phyloP scores from a whole-genome alignment of 1,140 invertebrate genomes.

The Drosophila pectinifera region DNA sequence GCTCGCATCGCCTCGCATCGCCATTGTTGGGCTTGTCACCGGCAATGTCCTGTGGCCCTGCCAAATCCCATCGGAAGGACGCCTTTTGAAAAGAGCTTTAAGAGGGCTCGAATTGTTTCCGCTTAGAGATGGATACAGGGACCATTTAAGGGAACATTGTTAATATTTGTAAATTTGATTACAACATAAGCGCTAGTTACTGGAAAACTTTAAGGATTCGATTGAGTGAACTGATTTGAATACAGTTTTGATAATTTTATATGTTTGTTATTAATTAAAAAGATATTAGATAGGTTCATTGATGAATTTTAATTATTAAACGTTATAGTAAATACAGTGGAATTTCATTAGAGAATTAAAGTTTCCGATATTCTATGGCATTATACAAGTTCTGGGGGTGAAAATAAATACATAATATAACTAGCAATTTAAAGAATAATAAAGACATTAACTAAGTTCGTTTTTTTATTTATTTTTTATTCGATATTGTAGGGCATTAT shows the following conservation, averaged over 20 bases:
- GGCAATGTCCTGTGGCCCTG: conserved; percentile 29
- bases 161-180: not conserved
- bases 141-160: not conserved
- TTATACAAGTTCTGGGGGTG: too few species aligned
- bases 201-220: not conserved
- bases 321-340: too few species aligned
- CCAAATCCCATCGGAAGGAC: conserved; percentile 24
- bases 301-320: too few species aligned
- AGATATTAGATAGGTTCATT: too few species aligned
- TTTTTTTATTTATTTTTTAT: too few species aligned
- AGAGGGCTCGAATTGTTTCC: conserved; percentile 27
- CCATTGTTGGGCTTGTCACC: conserved; percentile 55
- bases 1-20: not conserved
- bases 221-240: not conserved
- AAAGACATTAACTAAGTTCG: too few species aligned
- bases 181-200: not conserved
- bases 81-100: conserved; percentile 30
- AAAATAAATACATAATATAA: too few species aligned
- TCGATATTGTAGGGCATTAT: too few species aligned
- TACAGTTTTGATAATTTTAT: not conserved
- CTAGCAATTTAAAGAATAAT: too few species aligned
- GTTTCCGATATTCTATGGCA: too few species aligned
- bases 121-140: not conserved
- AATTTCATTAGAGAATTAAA: too few species aligned
- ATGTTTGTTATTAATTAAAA: too few species aligned